phyloP scores from a whole-genome alignment of 2,797 vertebrate species.

The Syndactyla subalaris region DNA sequence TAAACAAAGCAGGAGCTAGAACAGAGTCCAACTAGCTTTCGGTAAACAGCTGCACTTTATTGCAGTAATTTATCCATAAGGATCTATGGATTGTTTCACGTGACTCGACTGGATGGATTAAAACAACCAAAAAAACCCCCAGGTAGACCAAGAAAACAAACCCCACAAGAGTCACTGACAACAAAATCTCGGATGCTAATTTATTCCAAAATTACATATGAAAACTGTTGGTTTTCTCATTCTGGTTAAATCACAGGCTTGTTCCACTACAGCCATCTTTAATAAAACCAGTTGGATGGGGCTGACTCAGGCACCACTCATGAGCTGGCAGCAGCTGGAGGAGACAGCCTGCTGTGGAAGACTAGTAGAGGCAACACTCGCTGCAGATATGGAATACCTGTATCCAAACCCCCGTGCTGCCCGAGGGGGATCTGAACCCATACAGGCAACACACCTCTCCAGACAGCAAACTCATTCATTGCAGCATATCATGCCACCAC shows the following conservation, averaged over 20 bases:
- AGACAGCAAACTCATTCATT: background rate
- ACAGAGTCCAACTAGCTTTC: slow-evolving; percentile 3
- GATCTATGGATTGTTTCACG: background rate
- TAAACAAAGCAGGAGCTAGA: background rate
- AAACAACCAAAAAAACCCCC: background rate
- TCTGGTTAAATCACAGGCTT: rapidly evolving
- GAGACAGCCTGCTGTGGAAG: background rate
- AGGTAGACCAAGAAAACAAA: background rate
- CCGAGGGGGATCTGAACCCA: background rate
- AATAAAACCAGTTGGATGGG: background rate
- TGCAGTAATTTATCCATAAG: background rate
- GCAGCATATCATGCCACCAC: rapidly evolving
- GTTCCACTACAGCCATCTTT: background rate
- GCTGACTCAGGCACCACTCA: slow-evolving; percentile 43
- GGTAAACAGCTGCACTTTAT: background rate
- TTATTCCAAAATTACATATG: background rate
- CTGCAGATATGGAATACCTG: background rate
- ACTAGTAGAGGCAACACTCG: background rate
- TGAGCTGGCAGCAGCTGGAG: background rate
- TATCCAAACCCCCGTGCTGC: background rate
- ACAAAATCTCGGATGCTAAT: background rate
- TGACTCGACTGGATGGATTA: background rate
- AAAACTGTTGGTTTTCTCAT: background rate
- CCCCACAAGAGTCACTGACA: background rate
- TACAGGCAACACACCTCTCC: background rate